These are phyloP conservation scores for Mimas tiliae DNA, from an alignment of 2,888 invertebrate species.

Conservation along the genomic window DNA sequence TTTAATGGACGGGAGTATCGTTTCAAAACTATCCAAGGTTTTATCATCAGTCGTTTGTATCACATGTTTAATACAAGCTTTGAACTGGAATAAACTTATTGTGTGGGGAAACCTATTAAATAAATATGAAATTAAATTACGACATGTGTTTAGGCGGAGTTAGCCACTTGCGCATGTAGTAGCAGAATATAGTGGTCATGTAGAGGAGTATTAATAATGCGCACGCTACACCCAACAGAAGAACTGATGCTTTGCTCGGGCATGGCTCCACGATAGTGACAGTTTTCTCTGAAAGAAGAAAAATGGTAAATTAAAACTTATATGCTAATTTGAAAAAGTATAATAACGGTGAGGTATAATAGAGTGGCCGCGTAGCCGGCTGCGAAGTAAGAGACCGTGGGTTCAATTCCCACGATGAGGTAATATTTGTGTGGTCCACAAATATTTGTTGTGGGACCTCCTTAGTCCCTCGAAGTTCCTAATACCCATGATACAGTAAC, in stretches of 20 bases:
- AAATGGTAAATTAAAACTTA: not conserved
- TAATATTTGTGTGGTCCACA: no score
- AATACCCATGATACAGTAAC: no score
- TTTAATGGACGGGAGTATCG: slow-evolving; percentile 56
- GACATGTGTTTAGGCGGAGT: slow-evolving; percentile 92
- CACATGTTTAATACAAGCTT: slow-evolving; percentile 64
- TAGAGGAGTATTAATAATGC: slow-evolving; percentile 94
- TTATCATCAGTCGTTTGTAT: slow-evolving; percentile 75
- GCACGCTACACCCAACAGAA: slow-evolving; percentile 95
- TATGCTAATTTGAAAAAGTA: not conserved
- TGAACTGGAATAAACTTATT: slow-evolving; percentile 42
- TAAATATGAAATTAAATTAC: slow-evolving; percentile 47
- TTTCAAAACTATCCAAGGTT: slow-evolving; percentile 40
- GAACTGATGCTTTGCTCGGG: slow-evolving; percentile 95
- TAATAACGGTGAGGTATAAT: not conserved
- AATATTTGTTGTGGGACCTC: no score
- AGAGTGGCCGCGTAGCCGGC: no score
- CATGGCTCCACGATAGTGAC: slow-evolving; percentile 96
- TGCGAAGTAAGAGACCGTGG: no score
- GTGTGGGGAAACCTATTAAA: slow-evolving; percentile 39
- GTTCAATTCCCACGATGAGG: no score
- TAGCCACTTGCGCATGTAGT: slow-evolving; percentile 97
- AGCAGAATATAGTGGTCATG: slow-evolving; percentile 95
- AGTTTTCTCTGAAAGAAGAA: slow-evolving; percentile 89
- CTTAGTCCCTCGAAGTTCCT: no score